These are phyloP conservation scores for Otocyon megalotis DNA, from an alignment of 2,113 vertebrate genomes.

Conservation along the genomic window DNA sequence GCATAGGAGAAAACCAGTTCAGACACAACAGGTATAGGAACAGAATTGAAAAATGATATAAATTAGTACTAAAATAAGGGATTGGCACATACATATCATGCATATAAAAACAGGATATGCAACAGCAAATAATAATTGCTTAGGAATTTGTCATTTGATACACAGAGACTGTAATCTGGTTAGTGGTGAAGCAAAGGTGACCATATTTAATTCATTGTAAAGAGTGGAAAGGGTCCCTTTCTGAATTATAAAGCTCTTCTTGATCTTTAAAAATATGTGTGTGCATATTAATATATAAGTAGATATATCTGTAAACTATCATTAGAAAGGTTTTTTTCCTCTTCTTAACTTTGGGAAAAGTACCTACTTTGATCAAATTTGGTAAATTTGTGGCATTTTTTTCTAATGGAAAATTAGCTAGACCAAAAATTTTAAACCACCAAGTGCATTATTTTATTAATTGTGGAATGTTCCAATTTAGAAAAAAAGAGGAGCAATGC, in stretches of 20 bases:
- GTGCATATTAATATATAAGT: neutral
- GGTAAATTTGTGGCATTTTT: neutral
- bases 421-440: neutral
- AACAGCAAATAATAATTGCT: neutral
- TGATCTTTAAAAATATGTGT: neutral
- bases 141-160: neutral
- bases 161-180: neutral
- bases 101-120: neutral
- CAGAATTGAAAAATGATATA: neutral
- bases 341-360: constrained; percentile 47
- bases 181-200: neutral
- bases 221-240: neutral
- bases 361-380: constrained; percentile 18
- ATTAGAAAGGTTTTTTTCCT: constrained; percentile 28
- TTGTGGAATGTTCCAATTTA: constrained; percentile 32
- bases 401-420: constrained; percentile 55
- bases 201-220: neutral
- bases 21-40: neutral
- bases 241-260: neutral
- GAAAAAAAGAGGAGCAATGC: neutral
- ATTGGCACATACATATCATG: neutral
- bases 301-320: neutral
- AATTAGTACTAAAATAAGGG: neutral
- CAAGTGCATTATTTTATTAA: neutral
- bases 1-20: neutral